Percentiles rank a stretch among this genome's conserved stretches.
Evolutionary conservation across 2,888 invertebrate genomes (phyloP).

Genomic region (Andrena bicolor): DNA sequence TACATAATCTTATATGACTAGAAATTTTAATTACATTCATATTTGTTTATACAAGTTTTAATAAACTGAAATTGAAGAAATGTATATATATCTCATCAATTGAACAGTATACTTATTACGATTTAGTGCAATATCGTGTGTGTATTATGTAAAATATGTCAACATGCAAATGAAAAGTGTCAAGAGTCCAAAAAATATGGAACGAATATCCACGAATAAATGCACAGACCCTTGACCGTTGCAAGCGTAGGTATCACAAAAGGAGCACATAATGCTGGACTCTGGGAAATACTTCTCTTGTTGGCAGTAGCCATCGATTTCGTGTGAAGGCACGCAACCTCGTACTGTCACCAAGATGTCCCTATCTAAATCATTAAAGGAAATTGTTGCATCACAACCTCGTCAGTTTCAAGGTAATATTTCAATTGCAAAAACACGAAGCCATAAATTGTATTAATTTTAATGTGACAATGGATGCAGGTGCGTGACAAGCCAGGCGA

Average conservation of each 20-base stretch:
- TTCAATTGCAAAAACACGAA: conserved; percentile 6
- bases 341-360: conserved; percentile 76
- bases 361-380: conserved; percentile 70
- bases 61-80: background rate
- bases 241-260: conserved; percentile 76
- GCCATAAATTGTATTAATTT: background rate
- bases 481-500: background rate
- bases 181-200: background rate
- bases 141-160: background rate
- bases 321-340: conserved; percentile 74
- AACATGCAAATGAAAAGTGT: background rate
- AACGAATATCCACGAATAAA: conserved; percentile 4
- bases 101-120: background rate
- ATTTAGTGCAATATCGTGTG: background rate
- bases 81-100: background rate
- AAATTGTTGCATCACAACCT: conserved; percentile 38
- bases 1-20: background rate
- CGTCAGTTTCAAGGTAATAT: conserved; percentile 15
- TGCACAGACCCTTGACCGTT: conserved; percentile 64
- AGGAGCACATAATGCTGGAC: conserved; percentile 73
- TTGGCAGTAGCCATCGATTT: conserved; percentile 73
- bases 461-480: background rate
- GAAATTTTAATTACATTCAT: background rate
- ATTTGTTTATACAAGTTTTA: background rate
- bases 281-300: conserved; percentile 70